Evolutionary conservation across 2,888 invertebrate genomes (phyloP), one percentile per base, ranked within the genome.

Genomic region (Aphodius sticticus): DNA sequence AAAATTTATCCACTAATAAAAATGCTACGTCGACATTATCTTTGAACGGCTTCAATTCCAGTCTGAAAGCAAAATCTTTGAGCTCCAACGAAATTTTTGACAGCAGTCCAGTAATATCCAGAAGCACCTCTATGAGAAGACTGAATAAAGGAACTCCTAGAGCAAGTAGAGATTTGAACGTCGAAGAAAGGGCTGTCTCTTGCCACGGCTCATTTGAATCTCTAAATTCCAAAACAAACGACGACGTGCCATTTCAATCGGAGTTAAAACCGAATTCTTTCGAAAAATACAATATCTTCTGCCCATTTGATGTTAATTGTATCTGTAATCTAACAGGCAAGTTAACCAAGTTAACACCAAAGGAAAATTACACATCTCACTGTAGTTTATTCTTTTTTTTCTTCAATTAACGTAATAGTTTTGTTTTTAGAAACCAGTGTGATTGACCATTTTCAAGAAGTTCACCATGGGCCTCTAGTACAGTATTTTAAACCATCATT

Each of bases 31-130:
- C 77, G 71, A 81, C 80, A 76, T 82, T 72, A 70, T 80, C 81
- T 75, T 80, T 79, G 35, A 80, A 77, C 70, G 83, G 82, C 75
- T 84, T 86, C 80, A 81, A 83, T 82, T 81, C 83, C 6, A 86
- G 85, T 78, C 83, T 88, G 70, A 88, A 87, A 82, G 85, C 86
- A 37, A 90, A 90, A 86, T 90, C 91, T 80, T 85, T 90, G 82
- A 90, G 91, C 70, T 88, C 90, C 53, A 89, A 88, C 84, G 90
- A 91, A 87, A 89, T 91, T 85, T 90, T 88, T 83, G 86, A 86
- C 79, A 83, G 83, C 26, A 86, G 85, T 81, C 85, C 87, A 6
- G 79, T 79, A 14, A 84, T 86, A n/a, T 87, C 87, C 7, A 84
- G 87, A 82, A 83, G 85, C 37, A 84, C 83, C 77, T 87, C 88